Evolutionary conservation across 2,888 invertebrate species (phyloP).

Genomic region (Drosophila neonasuta): DNA sequence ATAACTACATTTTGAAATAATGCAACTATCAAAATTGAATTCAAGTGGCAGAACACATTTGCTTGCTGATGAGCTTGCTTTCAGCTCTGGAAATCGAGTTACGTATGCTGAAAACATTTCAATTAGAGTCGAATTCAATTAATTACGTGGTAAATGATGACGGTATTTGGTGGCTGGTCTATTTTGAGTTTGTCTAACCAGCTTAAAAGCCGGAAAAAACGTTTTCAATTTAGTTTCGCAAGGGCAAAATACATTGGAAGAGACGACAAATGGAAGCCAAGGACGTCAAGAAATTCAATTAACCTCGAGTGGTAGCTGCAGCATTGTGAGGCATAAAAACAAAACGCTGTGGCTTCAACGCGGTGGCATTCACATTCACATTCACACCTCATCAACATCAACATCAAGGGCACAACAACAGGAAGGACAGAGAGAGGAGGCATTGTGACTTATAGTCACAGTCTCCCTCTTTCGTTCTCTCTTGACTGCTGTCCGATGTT

Average conservation of each 20-base stretch:
- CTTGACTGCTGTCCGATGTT: slow-evolving; percentile 7
- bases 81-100: slow-evolving; percentile 1
- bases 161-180: slow-evolving; percentile 48
- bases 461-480: background rate
- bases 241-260: background rate
- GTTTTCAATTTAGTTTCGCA: slow-evolving; percentile 58
- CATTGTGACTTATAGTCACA: slow-evolving; percentile 33
- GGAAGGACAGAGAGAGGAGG: background rate
- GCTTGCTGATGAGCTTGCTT: background rate
- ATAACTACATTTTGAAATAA: no score
- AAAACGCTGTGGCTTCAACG: slow-evolving; percentile 50
- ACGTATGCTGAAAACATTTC: slow-evolving; percentile 66
- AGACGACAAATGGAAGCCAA: slow-evolving; percentile 37
- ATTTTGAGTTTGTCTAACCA: slow-evolving; percentile 52
- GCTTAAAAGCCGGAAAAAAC: slow-evolving; percentile 64
- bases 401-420: slow-evolving; percentile 22
- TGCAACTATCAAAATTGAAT: background rate
- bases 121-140: slow-evolving; percentile 78
- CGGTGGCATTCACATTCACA: slow-evolving; percentile 79
- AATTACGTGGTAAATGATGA: slow-evolving; percentile 66
- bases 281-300: slow-evolving; percentile 80
- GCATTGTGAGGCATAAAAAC: slow-evolving; percentile 68
- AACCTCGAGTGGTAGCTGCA: slow-evolving; percentile 79
- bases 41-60: background rate
- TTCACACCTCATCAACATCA: slow-evolving; percentile 78